Percentiles rank a stretch among this genome's conserved stretches.
These are phyloP conservation scores for Hydrozoanthus gracilis DNA, from an alignment of 92 coral and sea anemone species.

Conservation along the genomic window DNA sequence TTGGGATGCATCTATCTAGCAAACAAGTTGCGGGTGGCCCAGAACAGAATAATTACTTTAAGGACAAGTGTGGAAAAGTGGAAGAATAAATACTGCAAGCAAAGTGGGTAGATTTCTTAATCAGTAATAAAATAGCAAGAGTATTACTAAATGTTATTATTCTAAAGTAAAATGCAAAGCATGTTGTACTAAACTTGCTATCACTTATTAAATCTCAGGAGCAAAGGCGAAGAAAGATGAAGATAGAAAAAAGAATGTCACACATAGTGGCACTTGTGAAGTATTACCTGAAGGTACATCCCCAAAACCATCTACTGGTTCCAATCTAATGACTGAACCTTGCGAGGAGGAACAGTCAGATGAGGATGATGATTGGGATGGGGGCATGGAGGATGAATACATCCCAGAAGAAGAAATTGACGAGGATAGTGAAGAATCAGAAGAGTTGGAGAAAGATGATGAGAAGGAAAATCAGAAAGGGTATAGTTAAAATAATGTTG, in stretches of 20 bases:
- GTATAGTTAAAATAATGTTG: background rate
- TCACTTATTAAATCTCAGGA: background rate
- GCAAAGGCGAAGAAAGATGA: background rate
- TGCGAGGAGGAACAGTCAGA: constrained; percentile 20
- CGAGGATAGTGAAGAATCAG: background rate
- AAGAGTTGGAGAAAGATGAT: constrained; percentile 16
- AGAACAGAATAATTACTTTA: constrained; percentile 19
- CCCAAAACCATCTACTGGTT: constrained; percentile 4
- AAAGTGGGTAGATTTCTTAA: constrained; percentile 21
- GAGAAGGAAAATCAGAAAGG: constrained; percentile 8
- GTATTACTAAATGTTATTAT: too few relatives aligned
- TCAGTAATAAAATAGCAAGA: too few relatives aligned
- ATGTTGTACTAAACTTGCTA: constrained; percentile 7
- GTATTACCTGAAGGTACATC: background rate
- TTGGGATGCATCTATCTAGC: constrained; percentile 25
- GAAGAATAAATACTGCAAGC: constrained; percentile 8
- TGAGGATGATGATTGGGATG: background rate
- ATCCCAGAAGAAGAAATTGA: constrained; percentile 10
- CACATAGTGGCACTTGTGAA: background rate
- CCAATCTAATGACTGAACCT: background rate
- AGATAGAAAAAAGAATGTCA: background rate
- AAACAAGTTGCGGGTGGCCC: constrained; percentile 22
- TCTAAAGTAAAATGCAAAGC: background rate
- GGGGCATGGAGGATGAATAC: constrained; percentile 20
- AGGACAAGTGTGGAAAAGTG: constrained; percentile 21